phyloP scores from a whole-genome alignment of 2,113 vertebrate species.

The Crocuta crocuta region DNA sequence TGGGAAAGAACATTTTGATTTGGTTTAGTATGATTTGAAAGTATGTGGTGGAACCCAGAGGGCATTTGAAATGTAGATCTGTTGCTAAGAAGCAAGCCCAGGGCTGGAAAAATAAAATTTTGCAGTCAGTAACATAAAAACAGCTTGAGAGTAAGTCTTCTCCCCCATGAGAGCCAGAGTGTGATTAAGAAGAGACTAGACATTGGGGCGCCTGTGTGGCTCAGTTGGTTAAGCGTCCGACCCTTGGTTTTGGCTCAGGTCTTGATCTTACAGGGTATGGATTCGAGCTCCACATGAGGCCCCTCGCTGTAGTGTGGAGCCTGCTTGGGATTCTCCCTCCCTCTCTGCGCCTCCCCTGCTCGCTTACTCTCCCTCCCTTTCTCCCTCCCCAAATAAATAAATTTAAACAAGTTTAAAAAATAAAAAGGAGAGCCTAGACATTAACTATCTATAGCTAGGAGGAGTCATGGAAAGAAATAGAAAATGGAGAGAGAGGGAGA shows the following conservation, averaged over 20 bases:
- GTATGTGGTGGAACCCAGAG: not conserved
- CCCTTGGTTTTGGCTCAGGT: no score
- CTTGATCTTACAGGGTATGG: no score
- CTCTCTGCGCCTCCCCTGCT: no score
- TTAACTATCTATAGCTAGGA: not conserved
- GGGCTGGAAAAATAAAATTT: not conserved
- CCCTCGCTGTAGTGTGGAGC: no score
- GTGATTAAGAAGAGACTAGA: not conserved
- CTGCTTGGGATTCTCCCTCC: no score
- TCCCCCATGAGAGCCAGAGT: not conserved
- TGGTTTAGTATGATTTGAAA: constrained; percentile 2
- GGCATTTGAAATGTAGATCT: not conserved
- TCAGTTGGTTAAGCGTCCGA: no score
- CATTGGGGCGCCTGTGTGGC: no score
- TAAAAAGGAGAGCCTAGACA: not conserved
- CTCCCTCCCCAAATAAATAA: no score
- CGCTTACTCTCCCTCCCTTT: no score
- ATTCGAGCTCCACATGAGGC: no score
- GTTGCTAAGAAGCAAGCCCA: not conserved
- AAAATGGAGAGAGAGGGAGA: not conserved
- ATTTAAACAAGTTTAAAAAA: no score
- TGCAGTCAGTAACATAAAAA: not conserved
- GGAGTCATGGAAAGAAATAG: not conserved
- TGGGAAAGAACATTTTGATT: not conserved
- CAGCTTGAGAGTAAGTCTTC: not conserved